phyloP scores from a whole-genome alignment of 2,888 invertebrate genomes.

The Cephus rjabovi region DNA sequence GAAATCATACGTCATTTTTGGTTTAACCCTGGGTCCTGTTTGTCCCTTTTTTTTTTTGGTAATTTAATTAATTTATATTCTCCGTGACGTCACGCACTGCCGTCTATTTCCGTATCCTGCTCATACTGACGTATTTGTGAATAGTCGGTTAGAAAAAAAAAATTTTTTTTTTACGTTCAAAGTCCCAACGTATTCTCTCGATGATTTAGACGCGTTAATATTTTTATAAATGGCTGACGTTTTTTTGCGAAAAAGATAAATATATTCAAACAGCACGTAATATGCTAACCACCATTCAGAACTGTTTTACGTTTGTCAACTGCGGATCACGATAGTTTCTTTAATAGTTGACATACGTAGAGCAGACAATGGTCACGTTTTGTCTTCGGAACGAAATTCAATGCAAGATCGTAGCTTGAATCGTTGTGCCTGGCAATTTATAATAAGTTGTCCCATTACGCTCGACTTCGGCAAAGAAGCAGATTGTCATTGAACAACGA shows the following conservation, averaged over 20 bases:
- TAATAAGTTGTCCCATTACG: not conserved
- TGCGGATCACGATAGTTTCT: not conserved
- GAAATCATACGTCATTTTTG: not conserved
- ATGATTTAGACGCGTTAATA: not conserved
- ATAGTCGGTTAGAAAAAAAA: too few relatives aligned
- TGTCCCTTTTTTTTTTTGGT: not conserved
- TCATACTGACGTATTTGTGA: not conserved
- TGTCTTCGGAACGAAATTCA: not conserved
- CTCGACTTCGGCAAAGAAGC: not conserved
- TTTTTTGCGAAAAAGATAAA: not conserved
- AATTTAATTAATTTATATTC: not conserved
- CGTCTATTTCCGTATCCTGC: not conserved
- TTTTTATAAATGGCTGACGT: conserved; percentile 6
- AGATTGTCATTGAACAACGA: not conserved
- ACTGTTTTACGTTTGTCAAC: too few relatives aligned
- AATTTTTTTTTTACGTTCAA: too few relatives aligned
- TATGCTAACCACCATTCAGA: not conserved
- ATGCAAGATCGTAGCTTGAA: not conserved
- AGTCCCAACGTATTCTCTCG: not conserved
- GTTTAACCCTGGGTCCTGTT: not conserved
- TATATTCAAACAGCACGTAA: not conserved
- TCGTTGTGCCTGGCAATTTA: not conserved
- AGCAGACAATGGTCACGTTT: not conserved
- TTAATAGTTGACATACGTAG: not conserved
- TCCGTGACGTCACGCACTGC: not conserved